phyloP scores from a whole-genome alignment of 2,797 vertebrate species.

The Tenualosa thibaudeaui region DNA sequence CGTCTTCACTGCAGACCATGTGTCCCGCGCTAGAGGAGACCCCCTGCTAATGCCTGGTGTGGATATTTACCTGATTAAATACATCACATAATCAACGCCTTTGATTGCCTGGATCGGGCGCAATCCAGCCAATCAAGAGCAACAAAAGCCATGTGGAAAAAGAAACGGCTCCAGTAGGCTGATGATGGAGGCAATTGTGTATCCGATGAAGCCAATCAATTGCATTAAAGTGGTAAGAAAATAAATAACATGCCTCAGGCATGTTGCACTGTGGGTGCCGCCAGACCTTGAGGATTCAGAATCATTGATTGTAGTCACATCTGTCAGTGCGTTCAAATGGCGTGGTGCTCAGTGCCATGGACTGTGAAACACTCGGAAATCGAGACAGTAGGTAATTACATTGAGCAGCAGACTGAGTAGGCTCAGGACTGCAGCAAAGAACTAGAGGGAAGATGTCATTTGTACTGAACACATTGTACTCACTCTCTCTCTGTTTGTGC shows the following conservation, averaged over 20 bases:
- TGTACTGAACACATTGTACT: background rate
- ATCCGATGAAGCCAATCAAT: background rate
- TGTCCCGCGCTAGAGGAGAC: background rate
- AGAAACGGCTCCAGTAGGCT: background rate
- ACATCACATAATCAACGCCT: constrained; percentile 1
- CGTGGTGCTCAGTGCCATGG: background rate
- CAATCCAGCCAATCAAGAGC: background rate
- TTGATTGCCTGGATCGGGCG: background rate
- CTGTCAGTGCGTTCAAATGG: background rate
- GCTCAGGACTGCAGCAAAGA: background rate
- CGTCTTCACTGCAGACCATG: background rate
- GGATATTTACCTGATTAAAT: background rate
- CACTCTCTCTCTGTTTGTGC: background rate
- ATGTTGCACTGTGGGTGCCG: background rate
- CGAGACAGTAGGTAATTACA: background rate
- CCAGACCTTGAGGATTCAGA: background rate
- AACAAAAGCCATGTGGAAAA: background rate
- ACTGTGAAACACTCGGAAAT: background rate
- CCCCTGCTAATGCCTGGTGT: background rate
- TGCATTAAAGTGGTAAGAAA: background rate
- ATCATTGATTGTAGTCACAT: background rate
- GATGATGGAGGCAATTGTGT: background rate
- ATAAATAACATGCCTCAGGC: background rate
- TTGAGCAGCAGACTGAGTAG: background rate
- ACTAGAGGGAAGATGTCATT: background rate